A percentile compares a stretch with the other conserved stretches of the same genome.
phyloP scores from a whole-genome alignment of 1,140 invertebrate species.

The Euwallacea similis region DNA sequence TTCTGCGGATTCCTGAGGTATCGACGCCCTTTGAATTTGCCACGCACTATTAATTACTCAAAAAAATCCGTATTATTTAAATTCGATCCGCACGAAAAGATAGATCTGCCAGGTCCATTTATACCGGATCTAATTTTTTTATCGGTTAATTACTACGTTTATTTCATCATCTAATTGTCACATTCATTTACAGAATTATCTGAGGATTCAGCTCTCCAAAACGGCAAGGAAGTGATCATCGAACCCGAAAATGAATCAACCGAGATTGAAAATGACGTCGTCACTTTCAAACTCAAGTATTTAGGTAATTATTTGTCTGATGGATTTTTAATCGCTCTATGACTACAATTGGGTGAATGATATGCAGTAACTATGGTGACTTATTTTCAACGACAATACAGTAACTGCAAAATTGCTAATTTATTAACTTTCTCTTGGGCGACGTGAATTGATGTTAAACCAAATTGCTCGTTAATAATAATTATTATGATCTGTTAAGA shows the following conservation, averaged over 20 bases:
- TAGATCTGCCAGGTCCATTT: too few species aligned
- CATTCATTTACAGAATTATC: slow-evolving; percentile 66
- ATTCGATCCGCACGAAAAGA: too few species aligned
- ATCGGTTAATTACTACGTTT: too few species aligned
- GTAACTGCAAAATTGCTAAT: not conserved
- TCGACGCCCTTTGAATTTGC: too few species aligned
- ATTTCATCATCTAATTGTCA: not conserved
- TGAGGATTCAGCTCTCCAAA: slow-evolving; percentile 76
- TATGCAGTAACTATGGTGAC: slow-evolving; percentile 1
- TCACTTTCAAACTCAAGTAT: slow-evolving; percentile 73
- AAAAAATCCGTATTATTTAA: too few species aligned
- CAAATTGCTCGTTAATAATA: not conserved
- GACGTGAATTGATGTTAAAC: not conserved
- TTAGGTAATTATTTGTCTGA: slow-evolving; percentile 50
- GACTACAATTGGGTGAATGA: not conserved
- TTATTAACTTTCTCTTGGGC: not conserved
- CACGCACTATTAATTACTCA: too few species aligned
- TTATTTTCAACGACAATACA: not conserved
- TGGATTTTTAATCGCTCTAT: slow-evolving; percentile 6
- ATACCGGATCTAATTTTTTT: too few species aligned
- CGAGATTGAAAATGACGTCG: slow-evolving; percentile 59
- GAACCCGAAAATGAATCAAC: slow-evolving; percentile 57
- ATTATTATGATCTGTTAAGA: not conserved
- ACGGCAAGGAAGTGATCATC: slow-evolving; percentile 64
- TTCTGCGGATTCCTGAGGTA: too few species aligned